phyloP scores from a whole-genome alignment of 2,113 vertebrate genomes.

The Chaetorhynchus papuensis region DNA sequence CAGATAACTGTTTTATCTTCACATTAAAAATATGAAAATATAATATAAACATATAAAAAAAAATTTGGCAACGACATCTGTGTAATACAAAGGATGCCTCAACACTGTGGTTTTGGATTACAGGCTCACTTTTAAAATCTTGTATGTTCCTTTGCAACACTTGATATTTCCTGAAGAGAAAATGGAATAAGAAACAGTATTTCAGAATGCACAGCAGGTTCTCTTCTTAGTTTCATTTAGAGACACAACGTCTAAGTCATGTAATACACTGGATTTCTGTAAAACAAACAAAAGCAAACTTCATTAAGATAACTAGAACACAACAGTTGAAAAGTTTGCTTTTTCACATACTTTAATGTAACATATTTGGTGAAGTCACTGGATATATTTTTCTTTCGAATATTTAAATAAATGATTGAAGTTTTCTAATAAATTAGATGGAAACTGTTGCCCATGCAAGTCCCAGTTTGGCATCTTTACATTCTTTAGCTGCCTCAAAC shows the following conservation, averaged over 20 bases:
- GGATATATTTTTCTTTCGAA: background rate
- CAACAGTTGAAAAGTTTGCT: background rate
- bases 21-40: constrained; percentile 32
- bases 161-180: background rate
- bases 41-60: constrained; percentile 24
- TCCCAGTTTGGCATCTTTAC: background rate
- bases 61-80: background rate
- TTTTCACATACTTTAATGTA: background rate
- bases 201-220: constrained; percentile 60
- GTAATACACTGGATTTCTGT: constrained; percentile 41
- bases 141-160: background rate
- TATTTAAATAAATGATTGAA: background rate
- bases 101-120: background rate
- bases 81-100: background rate
- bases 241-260: constrained; percentile 52
- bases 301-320: background rate
- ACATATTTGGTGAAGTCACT: background rate
- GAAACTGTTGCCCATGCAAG: background rate
- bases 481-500: background rate
- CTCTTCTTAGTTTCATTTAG: constrained; percentile 48
- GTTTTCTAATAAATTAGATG: background rate
- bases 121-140: background rate
- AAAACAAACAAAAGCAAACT: constrained; percentile 35
- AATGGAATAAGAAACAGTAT: background rate
- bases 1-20: background rate